Base-by-base conservation (phyloP, 2,113 vertebrate genomes). In the Rhombomys opimus region DNA sequence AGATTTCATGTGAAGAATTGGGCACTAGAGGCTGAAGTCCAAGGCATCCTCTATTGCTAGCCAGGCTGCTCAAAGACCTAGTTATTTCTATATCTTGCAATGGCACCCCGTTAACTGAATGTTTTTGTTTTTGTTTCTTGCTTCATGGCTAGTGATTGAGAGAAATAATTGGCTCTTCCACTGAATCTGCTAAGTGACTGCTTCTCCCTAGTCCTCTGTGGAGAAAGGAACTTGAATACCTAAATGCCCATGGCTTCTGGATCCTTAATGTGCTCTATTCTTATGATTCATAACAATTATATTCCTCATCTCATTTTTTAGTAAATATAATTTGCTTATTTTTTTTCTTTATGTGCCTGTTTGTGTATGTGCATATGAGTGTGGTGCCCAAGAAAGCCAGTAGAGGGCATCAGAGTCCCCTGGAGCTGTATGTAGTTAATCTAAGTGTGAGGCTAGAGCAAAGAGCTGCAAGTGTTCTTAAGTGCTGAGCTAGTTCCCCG, bases 81-180 rank as follows among this genome's bases (percentile, higher is more conserved):
- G 32, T 65, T n/a, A 25, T 82, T 86, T 67, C 87, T 30, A 90
- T 82, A 88, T 14, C 90, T 92, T 75, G 30, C 85, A 93, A 77
- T 27, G 46, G 2, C 73, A 86, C 72, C 82, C 90, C 93, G 35
- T 63, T 75, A 95, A 96, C 17, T 91, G n/a, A 92, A 35, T 57
- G 95, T 94, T 87, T 73, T 73, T 81, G 73, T 41, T 41, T 90
- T 96, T 57, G 95, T 94, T 87, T 73, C 67, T 81, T 68, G 50
- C 50, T 90, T 96, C 80, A 1, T 50, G 76, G 92, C 80, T 92
- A 94, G 87, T 95, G 80, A 89, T 10, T 73, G 90, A 90, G 88
- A 96, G 46, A 52, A 90, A 80, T 87, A 90, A 76, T 82, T 93
- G 61, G 23, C 68, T 77, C 91, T 80, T 63, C 73, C 90, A 76